Evolutionary conservation across 2,888 invertebrate genomes (phyloP).

Genomic region (Phortica magna): DNA sequence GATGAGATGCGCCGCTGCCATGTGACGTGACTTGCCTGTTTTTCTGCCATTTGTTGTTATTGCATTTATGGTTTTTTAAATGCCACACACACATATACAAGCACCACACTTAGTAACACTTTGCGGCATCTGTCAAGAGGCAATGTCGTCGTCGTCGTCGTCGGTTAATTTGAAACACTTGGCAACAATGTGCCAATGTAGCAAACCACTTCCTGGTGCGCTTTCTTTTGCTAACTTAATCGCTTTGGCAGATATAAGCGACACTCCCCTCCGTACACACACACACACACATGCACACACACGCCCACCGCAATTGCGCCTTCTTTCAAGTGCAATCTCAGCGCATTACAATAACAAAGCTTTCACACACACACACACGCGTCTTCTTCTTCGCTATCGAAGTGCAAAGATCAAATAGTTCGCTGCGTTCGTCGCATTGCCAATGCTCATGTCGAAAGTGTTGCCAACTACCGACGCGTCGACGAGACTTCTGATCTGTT

Average conservation of each 20-base stretch:
- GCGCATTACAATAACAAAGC: neutral
- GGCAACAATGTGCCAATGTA: neutral
- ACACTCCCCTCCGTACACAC: neutral
- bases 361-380: slow-evolving; percentile 29
- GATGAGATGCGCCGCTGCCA: slow-evolving; percentile 29
- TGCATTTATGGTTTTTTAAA: slow-evolving; percentile 37
- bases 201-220: neutral
- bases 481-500: neutral
- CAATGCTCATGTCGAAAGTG: slow-evolving; percentile 25
- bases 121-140: slow-evolving; percentile 23
- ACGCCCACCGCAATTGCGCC: slow-evolving; percentile 5
- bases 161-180: neutral
- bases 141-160: neutral
- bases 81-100: slow-evolving; percentile 44
- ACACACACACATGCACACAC: slow-evolving; percentile 31
- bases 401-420: slow-evolving; percentile 71
- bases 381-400: slow-evolving; percentile 55
- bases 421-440: slow-evolving; percentile 41
- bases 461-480: slow-evolving; percentile 11
- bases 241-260: neutral
- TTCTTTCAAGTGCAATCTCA: neutral
- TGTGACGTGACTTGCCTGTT: slow-evolving; percentile 12
- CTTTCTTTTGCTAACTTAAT: neutral
- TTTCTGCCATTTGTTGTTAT: slow-evolving; percentile 13
- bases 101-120: slow-evolving; percentile 14